A percentile compares a stretch with the other conserved stretches of the same genome.
Conservation (phyloP, 2,888 invertebrate species). For the Drosophila subsilvestris region DNA sequence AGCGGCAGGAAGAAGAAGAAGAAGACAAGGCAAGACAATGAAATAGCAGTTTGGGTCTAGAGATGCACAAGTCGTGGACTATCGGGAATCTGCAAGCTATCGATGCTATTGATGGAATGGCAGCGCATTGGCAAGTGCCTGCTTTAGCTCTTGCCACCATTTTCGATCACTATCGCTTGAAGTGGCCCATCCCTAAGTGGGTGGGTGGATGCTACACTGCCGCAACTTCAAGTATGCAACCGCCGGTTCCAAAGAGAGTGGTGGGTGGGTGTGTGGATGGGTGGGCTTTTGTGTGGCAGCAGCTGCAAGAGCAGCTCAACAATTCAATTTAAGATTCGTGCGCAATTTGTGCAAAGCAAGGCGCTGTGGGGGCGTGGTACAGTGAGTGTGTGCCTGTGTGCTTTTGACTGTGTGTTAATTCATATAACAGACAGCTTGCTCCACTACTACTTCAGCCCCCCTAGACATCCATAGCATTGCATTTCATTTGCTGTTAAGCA, state of each 20-base stretch:
- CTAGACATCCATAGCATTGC: neutral
- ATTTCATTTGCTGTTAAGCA: constrained; percentile 39
- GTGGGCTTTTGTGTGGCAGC: constrained; percentile 45
- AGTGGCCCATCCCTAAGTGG: constrained; percentile 17
- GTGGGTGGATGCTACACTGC: constrained; percentile 51
- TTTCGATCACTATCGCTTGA: constrained; percentile 16
- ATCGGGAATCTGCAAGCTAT: neutral
- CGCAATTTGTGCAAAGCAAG: constrained; percentile 72
- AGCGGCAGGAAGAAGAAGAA: constrained; percentile 24
- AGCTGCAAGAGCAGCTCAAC: constrained; percentile 60
- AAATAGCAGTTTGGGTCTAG: constrained; percentile 26
- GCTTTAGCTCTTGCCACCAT: neutral
- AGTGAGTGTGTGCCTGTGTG: constrained; percentile 45
- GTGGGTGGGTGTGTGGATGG: constrained; percentile 1
- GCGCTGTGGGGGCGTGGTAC: constrained; percentile 27
- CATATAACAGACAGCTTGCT: constrained; percentile 67
- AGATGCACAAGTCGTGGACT: neutral
- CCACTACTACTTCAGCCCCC: neutral
- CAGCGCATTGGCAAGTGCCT: neutral
- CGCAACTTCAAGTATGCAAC: constrained; percentile 69
- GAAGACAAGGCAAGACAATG: constrained; percentile 3
- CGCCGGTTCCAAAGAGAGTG: constrained; percentile 48
- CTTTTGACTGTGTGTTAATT: constrained; percentile 69
- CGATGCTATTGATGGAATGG: neutral
- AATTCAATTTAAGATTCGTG: constrained; percentile 80